Evolutionary conservation across 1,140 invertebrate genomes (phyloP), one percentile per base, ranked within the genome.

Genomic region (Habropoda laboriosa): DNA sequence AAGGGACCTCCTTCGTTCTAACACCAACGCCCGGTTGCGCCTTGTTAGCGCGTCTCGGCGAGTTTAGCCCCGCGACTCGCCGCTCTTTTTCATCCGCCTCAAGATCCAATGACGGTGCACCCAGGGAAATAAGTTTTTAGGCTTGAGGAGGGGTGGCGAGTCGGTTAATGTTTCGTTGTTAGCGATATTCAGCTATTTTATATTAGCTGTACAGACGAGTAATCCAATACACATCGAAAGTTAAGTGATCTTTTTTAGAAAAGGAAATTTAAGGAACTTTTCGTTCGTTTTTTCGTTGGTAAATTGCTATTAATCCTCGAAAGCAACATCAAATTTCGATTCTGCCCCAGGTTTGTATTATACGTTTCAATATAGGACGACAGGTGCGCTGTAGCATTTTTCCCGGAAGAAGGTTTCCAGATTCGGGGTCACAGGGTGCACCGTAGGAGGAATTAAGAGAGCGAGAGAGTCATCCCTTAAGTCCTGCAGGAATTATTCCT

Each of bases 11-110:
- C 80, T 86, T 86, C 79, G 81, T 75, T 75, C 67, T 74, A 70
- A 64, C 71, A 35, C 57, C 67, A 45, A 49, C 55, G 60, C 73
- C 57, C 57, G 68, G 55, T 77, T 68, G 74, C 74, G 79, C 61
- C 85, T 86, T 85, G 85, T 85, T 85, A 85, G 75, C 45, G 64
- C 76, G 84, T 86, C 80, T 86, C 84, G 70, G 24, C 64, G 58
- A 87, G 58, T 81, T 81, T 40, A 63, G 57, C 38, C 35, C 49
- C 30, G 5, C 63, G 58, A 75, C 51, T 58, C 55, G 49, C 47
- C 2, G 38, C 73, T n/a, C n/a, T 75, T 75, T 84, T 80, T 79
- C 45, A 60, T 7, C 47, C n/a, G 27, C n/a, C n/a, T n/a, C n/a
- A n/a, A n/a, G 66, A 70, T 71, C 55, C 60, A 38, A 27, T 38